phyloP scores from a whole-genome alignment of 1,140 invertebrate species.

The Nylanderia fulva region DNA sequence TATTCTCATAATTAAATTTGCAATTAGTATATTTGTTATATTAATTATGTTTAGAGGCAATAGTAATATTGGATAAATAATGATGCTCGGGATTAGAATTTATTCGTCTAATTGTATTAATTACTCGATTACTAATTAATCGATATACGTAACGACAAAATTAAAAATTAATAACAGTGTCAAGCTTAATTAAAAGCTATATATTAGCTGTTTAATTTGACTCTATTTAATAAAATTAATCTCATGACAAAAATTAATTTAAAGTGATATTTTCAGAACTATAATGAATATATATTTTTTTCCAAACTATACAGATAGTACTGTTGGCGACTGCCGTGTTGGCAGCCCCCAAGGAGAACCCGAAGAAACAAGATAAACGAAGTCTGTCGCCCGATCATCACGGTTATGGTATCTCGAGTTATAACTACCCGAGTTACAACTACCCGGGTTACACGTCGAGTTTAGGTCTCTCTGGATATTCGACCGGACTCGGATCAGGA shows the following conservation, averaged over 20 bases:
- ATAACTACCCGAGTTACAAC: background rate
- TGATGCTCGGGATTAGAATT: background rate
- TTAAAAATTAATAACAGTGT: slow-evolving; percentile 21
- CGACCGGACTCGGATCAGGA: background rate
- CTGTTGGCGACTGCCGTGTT: slow-evolving; percentile 51
- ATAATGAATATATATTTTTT: background rate
- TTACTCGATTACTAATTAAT: slow-evolving; percentile 3
- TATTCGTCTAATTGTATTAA: background rate
- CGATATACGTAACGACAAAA: background rate
- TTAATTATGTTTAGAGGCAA: background rate
- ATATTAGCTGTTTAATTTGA: background rate
- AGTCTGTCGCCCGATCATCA: background rate
- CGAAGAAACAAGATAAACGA: slow-evolving; percentile 21
- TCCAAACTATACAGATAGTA: slow-evolving; percentile 16
- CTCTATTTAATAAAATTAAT: no score
- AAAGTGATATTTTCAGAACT: slow-evolving; percentile 6
- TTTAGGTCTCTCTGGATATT: slow-evolving; percentile 1
- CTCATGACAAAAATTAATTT: background rate
- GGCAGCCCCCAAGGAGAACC: background rate
- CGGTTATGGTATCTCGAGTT: background rate
- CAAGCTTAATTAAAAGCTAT: background rate
- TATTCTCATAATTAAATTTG: background rate
- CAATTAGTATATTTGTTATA: background rate
- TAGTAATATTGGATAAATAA: background rate
- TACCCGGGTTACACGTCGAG: background rate